Conservation (phyloP, 2,888 invertebrate genomes). For the Lasioglossum pauxillum region DNA sequence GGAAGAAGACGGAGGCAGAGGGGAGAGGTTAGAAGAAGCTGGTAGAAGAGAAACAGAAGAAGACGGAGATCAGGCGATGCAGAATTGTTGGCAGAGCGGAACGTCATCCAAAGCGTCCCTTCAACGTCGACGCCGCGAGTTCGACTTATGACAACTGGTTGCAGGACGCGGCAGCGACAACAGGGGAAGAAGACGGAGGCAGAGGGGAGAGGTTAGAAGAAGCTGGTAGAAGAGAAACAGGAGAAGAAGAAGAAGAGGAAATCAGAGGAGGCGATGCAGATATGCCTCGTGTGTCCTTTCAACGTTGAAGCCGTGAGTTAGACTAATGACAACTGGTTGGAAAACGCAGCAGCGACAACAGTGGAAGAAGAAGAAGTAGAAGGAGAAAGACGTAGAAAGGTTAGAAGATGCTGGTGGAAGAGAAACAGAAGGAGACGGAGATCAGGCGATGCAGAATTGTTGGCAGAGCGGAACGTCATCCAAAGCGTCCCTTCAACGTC, state of each 20-base stretch:
- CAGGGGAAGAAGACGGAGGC: constrained; percentile 25
- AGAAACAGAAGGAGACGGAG: neutral
- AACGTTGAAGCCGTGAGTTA: neutral
- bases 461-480: neutral
- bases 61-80: constrained; percentile 10
- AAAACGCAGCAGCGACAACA: neutral
- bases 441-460: neutral
- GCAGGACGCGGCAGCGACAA: constrained; percentile 26
- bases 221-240: neutral
- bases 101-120: too few species aligned
- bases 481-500: neutral
- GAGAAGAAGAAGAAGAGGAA: neutral
- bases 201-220: neutral
- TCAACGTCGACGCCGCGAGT: too few species aligned
- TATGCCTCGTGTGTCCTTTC: constrained; percentile 2
- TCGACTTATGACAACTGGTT: constrained; percentile 58
- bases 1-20: too few species aligned
- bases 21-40: too few species aligned
- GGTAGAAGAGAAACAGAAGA: too few species aligned
- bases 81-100: too few species aligned
- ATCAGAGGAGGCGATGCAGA: constrained; percentile 15
- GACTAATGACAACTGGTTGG: neutral
- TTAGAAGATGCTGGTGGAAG: neutral
- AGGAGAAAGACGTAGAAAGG: neutral
- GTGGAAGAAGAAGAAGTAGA: neutral